Evolutionary conservation across 2,113 vertebrate species (phyloP), one percentile per base, ranked within the genome.

Genomic region (Lampris incognitus): DNA sequence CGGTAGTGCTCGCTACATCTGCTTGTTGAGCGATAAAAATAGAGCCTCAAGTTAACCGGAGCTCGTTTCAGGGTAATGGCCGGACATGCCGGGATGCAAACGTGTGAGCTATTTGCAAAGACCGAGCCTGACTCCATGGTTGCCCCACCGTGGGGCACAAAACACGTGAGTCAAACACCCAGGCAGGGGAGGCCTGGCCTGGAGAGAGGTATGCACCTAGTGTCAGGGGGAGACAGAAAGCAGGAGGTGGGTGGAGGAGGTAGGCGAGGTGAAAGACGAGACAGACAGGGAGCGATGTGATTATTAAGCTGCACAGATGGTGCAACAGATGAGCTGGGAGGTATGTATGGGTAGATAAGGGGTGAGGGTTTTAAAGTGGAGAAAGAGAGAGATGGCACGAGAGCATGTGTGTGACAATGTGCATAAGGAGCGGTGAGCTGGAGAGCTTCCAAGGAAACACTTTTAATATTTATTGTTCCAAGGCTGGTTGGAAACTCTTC

Each of bases 251-350:
- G 39, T 13, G 39, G 55, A 55, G 10, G 39, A 36, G 9, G 9
- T 54, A 4, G 6, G 52, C 44, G 4, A 38, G 72, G 66, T 70
- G 77, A 77, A 66, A 74, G 61, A 62, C 24, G 81, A 72, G 67
- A 24, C 24, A 24, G 81, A 73, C 86, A 84, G 0, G 57, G 79
- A 52, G 66, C 77, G 76, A 62, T 71, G 49, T 73, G 80, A 81
- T 89, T 84, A 84, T 83, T 88, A 71, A 87, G 84, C 88, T 88
- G 87, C 87, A 89, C 92, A 93, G 92, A 92, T 93, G 92, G 91
- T 76, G 76, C 72, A 67, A 86, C 88, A 90, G 88, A 92, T 86
- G 92, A 92, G 84, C 81, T 59, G 76, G 86, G 81, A 87, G 78
- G 85, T 76, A 65, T 78, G 76, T 81, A 85, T 74, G 81, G 74